These are phyloP conservation scores for Brachionus manjavacas DNA, from an alignment of 1,140 invertebrate species.

Conservation along the genomic window DNA sequence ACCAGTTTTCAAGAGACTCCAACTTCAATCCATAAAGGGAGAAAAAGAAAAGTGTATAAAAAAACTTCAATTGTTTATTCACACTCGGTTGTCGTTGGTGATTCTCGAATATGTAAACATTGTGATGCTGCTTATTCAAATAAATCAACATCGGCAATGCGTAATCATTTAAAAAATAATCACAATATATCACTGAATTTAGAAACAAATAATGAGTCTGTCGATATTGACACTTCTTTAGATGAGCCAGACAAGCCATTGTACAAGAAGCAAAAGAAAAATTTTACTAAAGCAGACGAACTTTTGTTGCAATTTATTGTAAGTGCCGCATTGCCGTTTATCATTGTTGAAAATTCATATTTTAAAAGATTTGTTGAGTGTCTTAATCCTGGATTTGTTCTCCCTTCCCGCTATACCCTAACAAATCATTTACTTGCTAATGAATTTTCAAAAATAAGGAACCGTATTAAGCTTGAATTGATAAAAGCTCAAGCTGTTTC, in stretches of 20 bases:
- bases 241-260: background rate
- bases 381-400: background rate
- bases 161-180: background rate
- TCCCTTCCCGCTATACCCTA: background rate
- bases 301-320: background rate
- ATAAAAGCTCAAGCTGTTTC: background rate
- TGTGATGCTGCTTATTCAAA: background rate
- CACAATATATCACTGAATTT: background rate
- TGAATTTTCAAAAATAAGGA: no score
- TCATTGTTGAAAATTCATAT: background rate
- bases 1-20: no score
- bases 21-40: no score
- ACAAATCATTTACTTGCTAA: background rate
- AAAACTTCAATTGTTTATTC: no score
- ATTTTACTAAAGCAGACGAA: background rate
- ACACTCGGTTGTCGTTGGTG: no score
- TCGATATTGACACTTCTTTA: background rate
- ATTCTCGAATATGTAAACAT: background rate
- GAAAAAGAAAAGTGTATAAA: no score
- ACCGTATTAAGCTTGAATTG: background rate
- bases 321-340: background rate
- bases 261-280: background rate
- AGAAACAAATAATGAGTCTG: background rate
- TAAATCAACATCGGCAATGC: background rate
- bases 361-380: slow-evolving; percentile 4